Base-by-base conservation (phyloP, 2,797 vertebrate species). In the Mus minutoides region DNA sequence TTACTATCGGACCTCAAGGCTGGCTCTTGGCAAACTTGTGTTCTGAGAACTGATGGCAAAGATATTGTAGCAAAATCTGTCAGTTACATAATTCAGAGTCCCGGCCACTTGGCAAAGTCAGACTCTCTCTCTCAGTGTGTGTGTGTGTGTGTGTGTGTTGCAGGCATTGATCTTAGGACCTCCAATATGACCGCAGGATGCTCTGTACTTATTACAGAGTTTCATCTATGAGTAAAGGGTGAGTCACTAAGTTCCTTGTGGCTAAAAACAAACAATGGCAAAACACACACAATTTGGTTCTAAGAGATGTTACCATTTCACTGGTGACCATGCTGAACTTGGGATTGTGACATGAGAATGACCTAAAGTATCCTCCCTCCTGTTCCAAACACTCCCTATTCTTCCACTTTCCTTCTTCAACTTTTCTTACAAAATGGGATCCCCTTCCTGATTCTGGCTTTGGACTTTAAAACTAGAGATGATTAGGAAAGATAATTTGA, bases 21-120 rank as follows among this genome's bases (percentile, higher is more conserved):
- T 40, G 58, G 10, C 19, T 37, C 34, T 5, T 31, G 40, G 5
- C 67, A 73, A 0, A 26, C 71, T 37, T 76, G 13, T 26, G 8
- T 67, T 71, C 37, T 3, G 0, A 37, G 34, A 21, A 37, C 16
- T 0, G 8, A 16, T 83, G 11, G 58, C 22, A 67, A 29, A 62
- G 17, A 21, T 49, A 62, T 75, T 90, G 58, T 76, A 87, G 34
- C 37, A 46, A 84, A 91, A 73, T 85, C 40, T 86, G 11, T 34
- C n/a, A 60, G 19, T 83, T 58, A 8, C 58, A 4, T 85, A 49
- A 86, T 98, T 94, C 94, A 87, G 64, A 71, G 8, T 56, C 7
- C 75, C 96, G 92, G 46, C 8, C 71, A 79, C 7, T 6, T 14
- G 5, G 37, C 71, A 60, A 2, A 26, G 24, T 11, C 49, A 4